Evolutionary conservation across 2,797 vertebrate species (phyloP).

Genomic region (Micrastur ruficollis): DNA sequence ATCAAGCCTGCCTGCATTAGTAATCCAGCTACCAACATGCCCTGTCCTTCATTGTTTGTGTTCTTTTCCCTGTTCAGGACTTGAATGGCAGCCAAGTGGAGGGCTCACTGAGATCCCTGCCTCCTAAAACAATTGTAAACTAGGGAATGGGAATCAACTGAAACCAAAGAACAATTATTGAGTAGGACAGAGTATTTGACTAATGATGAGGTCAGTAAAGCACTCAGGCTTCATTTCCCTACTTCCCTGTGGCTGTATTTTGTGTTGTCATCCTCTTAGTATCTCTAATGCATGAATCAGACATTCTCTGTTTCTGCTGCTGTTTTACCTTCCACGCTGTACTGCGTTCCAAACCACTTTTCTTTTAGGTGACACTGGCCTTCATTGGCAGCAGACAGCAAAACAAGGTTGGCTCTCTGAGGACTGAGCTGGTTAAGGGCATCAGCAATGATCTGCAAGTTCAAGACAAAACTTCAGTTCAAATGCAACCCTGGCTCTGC

Average conservation of each 20-base stretch:
- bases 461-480: not conserved
- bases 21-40: not conserved
- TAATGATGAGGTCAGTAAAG: not conserved
- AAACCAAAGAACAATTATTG: not conserved
- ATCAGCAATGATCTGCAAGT: constrained; percentile 82
- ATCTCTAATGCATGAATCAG: not conserved
- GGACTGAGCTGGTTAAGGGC: constrained; percentile 85
- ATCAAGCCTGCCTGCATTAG: not conserved
- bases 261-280: not conserved
- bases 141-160: not conserved
- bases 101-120: not conserved
- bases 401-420: constrained; percentile 85
- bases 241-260: not conserved
- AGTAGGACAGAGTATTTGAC: not conserved
- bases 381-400: constrained; percentile 91
- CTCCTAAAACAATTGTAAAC: not conserved
- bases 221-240: not conserved
- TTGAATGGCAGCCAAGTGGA: not conserved
- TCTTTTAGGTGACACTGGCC: constrained; percentile 85
- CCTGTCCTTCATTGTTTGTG: not conserved
- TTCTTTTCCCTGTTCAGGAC: not conserved
- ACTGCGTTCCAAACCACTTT: constrained; percentile 92
- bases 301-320: not conserved
- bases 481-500: not conserved
- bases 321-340: constrained; percentile 84